Evolutionary conservation across 2,113 vertebrate species (phyloP).

Genomic region (Monopterus albus): DNA sequence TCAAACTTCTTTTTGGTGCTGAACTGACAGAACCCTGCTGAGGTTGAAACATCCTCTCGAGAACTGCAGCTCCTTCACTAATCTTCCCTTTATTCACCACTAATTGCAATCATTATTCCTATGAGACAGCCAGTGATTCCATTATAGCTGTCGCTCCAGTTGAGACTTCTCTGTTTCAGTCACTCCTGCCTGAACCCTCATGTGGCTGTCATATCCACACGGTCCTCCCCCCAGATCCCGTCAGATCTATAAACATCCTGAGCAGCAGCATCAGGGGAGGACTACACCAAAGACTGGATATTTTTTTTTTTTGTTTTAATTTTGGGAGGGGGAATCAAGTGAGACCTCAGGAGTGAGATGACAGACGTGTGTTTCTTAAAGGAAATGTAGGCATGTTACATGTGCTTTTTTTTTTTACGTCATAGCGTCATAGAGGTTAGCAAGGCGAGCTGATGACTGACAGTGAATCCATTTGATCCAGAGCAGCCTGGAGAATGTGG

Average conservation of each 20-base stretch:
- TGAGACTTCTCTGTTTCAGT: constrained; percentile 25
- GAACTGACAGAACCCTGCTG: constrained; percentile 1
- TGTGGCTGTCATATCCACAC: constrained; percentile 22
- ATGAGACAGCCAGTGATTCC: constrained; percentile 38
- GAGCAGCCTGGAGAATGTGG: background rate
- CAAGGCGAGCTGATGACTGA: background rate
- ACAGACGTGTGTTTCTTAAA: constrained; percentile 13
- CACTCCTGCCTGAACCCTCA: constrained; percentile 23
- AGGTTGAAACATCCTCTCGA: constrained; percentile 15
- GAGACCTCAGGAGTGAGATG: constrained; percentile 6
- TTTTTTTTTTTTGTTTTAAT: background rate
- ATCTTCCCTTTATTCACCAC: constrained; percentile 49
- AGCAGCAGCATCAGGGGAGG: constrained; percentile 41
- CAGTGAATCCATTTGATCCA: background rate
- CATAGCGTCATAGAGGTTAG: constrained; percentile 12
- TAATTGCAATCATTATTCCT: constrained; percentile 68
- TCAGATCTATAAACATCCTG: constrained; percentile 53
- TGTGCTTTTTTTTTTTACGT: background rate
- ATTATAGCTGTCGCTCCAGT: constrained; percentile 25
- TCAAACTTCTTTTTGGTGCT: background rate
- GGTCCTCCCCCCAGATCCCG: constrained; percentile 33
- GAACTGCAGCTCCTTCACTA: constrained; percentile 25
- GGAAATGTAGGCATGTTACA: background rate
- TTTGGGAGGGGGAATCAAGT: background rate
- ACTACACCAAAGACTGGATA: constrained; percentile 5